Base-by-base conservation (phyloP, 2,797 vertebrate genomes). In the Schizopygopsis malacanthus region DNA sequence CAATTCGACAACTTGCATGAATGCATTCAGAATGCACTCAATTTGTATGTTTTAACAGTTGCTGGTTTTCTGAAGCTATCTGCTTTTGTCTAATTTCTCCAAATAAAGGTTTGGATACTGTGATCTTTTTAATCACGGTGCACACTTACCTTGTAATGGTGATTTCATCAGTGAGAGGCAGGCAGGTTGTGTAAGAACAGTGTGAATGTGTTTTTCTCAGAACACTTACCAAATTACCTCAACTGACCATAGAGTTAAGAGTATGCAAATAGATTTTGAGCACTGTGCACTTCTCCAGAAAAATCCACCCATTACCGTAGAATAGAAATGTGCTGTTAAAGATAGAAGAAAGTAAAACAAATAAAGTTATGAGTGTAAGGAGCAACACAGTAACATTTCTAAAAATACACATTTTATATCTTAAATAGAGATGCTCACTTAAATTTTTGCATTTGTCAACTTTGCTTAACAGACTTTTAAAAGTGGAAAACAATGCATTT, bases 171-270 rank as follows among this genome's bases (percentile, higher is more conserved):
- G 71, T 6, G 13, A 47, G 20, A 75, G 18, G 43, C 20, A 50
- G 72, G 28, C 28, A 25, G 9, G 37, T 16, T 43, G 22, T 79
- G 75, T 69, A 56, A 59, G 47, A 47, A 22, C 3, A 22, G 3
- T 59, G 83, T 79, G 65, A 85, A 59, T 79, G 59, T 37, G 39
- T 61, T 28, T 56, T 85, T 70, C 75, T 84, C 47, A 84, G 83
- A 71, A 85, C 50, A 45, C 50, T 22, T n/a, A 56, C 33, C 9
- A 2, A 76, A 37, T 67, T 13, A 67, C 22, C 82, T 76, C 2
- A 63, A 13, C 33, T 25, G 33, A 70, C 63, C 50, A 70, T 43
- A 63, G 16, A 37, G n/a, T 41, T 59, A 56, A 83, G 28, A 65
- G 22, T 72, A 65, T 84, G 47, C 37, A 54, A n/a, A 43, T 39